Percentiles rank a stretch among this genome's conserved stretches.
Conservation (phyloP, 2,797 vertebrate genomes). For the Acipenser oxyrinchus region DNA sequence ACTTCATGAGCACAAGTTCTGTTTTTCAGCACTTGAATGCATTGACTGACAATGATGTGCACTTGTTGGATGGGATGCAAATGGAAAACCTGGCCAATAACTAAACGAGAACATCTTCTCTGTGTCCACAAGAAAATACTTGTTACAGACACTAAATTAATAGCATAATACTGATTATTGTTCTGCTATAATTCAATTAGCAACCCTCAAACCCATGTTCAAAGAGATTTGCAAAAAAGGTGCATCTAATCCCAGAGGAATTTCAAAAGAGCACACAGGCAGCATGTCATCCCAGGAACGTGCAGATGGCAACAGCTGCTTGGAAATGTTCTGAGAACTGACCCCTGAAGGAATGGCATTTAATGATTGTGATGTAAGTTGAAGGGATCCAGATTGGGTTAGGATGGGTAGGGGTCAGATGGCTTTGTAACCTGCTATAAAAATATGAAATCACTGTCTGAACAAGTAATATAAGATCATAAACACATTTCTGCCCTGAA, state of each 20-base stretch:
- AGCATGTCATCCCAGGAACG: slow-evolving; percentile 18
- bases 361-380: slow-evolving; percentile 33
- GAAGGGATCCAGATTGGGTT: slow-evolving; percentile 27
- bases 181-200: slow-evolving; percentile 44
- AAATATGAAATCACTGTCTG: background rate
- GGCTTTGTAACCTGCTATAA: background rate
- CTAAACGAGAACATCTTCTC: too few relatives aligned
- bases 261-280: slow-evolving; percentile 34
- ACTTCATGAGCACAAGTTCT: too few relatives aligned
- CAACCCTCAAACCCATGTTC: slow-evolving; percentile 39
- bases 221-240: slow-evolving; percentile 36
- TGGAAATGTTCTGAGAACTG: slow-evolving; percentile 46
- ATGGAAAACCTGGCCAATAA: too few relatives aligned
- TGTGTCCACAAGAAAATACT: too few relatives aligned
- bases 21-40: too few relatives aligned
- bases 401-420: background rate
- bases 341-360: slow-evolving; percentile 44
- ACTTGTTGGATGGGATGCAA: too few relatives aligned
- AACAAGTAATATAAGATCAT: too few relatives aligned
- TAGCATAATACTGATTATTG: background rate
- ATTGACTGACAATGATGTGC: too few relatives aligned
- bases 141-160: background rate
- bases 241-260: slow-evolving; percentile 42
- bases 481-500: too few relatives aligned
- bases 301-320: slow-evolving; percentile 68